Evolutionary conservation across 2,888 invertebrate species (phyloP), one percentile per base, ranked within the genome.

Genomic region (Andrena flavipes): DNA sequence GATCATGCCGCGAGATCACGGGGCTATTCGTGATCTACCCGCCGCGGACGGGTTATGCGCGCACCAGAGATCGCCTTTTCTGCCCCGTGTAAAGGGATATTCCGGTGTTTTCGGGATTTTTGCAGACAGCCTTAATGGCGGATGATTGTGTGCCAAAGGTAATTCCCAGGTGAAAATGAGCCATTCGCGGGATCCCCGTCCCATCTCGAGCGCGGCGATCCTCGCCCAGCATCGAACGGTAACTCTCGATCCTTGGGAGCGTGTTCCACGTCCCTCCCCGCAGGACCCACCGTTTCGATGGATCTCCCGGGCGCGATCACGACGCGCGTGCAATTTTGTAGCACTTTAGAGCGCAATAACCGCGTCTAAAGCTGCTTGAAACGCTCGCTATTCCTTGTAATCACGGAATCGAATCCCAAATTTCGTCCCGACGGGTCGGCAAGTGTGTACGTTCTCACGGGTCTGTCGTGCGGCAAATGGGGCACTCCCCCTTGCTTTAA

Each of bases 101-200:
- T 90, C 88, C 85, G 85, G 74, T 88, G 85, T 83, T 88, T 86
- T 84, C 83, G 79, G 63, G 30, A 88, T 90, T 91, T 91, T 91
- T 91, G 80, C 84, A 89, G 89, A 91, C 91, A 63, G 71, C 75
- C 81, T 85, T 91, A 90, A 91, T 91, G 87, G 88, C 86, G 86
- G 83, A 88, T 90, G 91, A 91, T 91, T 90, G 90, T 89, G 90
- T 86, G 89, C 84, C 91, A 84, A 89, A 89, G 89, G 88, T 85
- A 88, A 87, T 86, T 84, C 56, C 69, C 82, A 86, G 89, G 89
- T 90, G 89, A 90, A 90, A 89, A 89, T 88, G 90, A 89, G 84
- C 82, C 88, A 76, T 79, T 82, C 79, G 69, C 76, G 82, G n/a
- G 63, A 49, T 67, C 56, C 73, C 23, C 65, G 56, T 69, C 64